Percentiles rank a stretch among this genome's conserved stretches.
phyloP scores from a whole-genome alignment of 2,797 vertebrate species.

The Hypotaenidia okinawae region DNA sequence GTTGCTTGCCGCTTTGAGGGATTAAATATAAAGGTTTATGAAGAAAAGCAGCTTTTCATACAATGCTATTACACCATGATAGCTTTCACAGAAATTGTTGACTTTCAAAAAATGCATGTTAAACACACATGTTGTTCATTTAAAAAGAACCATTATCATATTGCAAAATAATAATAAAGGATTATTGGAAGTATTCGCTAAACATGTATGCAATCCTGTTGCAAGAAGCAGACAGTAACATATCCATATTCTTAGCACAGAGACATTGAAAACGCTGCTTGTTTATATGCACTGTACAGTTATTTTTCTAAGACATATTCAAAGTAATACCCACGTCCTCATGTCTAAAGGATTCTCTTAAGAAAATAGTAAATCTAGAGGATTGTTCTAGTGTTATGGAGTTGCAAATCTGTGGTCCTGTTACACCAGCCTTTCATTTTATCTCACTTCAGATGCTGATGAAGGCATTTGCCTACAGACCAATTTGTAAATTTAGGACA shows the following conservation, averaged over 20 bases:
- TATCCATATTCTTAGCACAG: neutral
- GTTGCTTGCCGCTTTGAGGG: conserved; percentile 74
- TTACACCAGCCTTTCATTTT: neutral
- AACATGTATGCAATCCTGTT: conserved; percentile 48
- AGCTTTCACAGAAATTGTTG: conserved; percentile 82
- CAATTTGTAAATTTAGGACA: conserved; percentile 9
- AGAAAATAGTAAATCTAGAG: neutral
- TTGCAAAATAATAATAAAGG: conserved; percentile 68
- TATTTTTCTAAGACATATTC: neutral
- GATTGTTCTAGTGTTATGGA: neutral
- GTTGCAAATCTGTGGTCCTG: neutral
- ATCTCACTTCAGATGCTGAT: neutral
- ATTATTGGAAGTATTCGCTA: conserved; percentile 53
- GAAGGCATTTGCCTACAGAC: neutral
- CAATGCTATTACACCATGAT: conserved; percentile 83
- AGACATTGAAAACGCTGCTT: neutral
- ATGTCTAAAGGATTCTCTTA: neutral
- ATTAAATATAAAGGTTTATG: conserved; percentile 84
- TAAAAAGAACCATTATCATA: conserved; percentile 73
- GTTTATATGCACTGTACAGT: neutral
- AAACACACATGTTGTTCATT: conserved; percentile 76
- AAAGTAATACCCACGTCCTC: neutral
- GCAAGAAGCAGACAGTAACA: neutral
- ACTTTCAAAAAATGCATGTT: conserved; percentile 72
- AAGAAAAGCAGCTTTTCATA: conserved; percentile 83